A percentile compares a stretch with the other conserved stretches of the same genome.
phyloP scores from a whole-genome alignment of 1,140 invertebrate species.

The Caenorhabditis brenneri region DNA sequence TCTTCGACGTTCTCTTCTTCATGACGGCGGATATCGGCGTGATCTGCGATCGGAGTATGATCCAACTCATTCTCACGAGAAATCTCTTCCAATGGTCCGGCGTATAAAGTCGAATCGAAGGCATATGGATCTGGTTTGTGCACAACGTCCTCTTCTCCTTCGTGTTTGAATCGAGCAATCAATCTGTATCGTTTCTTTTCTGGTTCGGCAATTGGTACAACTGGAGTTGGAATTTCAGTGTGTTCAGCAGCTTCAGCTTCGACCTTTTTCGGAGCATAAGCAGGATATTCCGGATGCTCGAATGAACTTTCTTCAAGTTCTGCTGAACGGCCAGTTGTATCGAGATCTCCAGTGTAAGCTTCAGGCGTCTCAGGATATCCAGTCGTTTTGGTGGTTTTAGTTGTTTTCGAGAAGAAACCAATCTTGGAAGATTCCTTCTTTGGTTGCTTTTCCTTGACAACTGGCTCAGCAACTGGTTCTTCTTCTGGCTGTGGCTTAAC shows the following conservation, averaged over 20 bases:
- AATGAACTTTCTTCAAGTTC: background rate
- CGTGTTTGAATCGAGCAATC: constrained; percentile 30
- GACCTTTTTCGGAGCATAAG: background rate
- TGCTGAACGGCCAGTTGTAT: background rate
- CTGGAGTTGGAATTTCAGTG: background rate
- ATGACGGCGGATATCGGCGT: constrained; percentile 14
- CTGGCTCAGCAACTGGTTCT: background rate
- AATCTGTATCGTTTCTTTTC: background rate
- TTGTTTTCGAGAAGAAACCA: constrained; percentile 42
- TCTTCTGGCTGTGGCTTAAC: background rate
- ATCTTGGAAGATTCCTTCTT: constrained; percentile 19
- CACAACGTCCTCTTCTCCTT: constrained; percentile 60
- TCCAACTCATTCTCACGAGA: constrained; percentile 24
- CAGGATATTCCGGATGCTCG: background rate
- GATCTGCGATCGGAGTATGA: constrained; percentile 1
- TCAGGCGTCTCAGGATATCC: background rate
- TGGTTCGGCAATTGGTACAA: background rate
- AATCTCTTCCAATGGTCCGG: constrained; percentile 33
- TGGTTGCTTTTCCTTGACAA: background rate
- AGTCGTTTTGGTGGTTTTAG: constrained; percentile 25
- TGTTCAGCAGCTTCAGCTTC: too few relatives aligned
- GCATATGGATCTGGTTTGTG: constrained; percentile 9
- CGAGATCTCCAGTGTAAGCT: background rate
- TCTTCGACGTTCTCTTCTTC: too few relatives aligned
- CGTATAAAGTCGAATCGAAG: background rate